Evolutionary conservation across 2,888 invertebrate genomes (phyloP).

Genomic region (Cosmia trapezina): DNA sequence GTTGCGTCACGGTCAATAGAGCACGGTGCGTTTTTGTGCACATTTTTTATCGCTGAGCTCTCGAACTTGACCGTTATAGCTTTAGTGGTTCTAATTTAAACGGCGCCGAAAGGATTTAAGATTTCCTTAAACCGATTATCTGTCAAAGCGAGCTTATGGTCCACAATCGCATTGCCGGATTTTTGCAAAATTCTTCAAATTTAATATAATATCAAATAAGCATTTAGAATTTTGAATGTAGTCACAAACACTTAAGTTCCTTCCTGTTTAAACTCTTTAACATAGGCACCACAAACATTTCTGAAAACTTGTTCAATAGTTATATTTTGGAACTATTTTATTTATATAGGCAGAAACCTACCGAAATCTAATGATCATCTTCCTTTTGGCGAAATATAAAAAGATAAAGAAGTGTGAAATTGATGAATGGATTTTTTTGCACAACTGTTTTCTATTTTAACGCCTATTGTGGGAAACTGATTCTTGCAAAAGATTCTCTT

Average conservation of each 20-base stretch:
- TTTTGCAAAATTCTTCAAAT: constrained; percentile 41
- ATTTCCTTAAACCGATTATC: constrained; percentile 73
- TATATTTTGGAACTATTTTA: not conserved
- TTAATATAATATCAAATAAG: not conserved
- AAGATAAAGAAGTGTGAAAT: constrained; percentile 75
- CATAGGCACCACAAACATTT: not conserved
- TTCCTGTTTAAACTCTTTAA: constrained; percentile 36
- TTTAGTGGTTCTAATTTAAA: constrained; percentile 76
- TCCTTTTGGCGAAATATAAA: constrained; percentile 56
- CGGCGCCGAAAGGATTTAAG: constrained; percentile 76
- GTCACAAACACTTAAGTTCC: constrained; percentile 21
- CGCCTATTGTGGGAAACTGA: constrained; percentile 79
- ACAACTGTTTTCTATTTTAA: constrained; percentile 72
- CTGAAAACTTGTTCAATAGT: not conserved
- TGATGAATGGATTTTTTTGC: constrained; percentile 70
- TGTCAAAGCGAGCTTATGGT: constrained; percentile 54
- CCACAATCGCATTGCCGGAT: constrained; percentile 43
- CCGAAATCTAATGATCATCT: constrained; percentile 23
- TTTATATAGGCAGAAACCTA: not conserved
- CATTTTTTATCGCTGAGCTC: constrained; percentile 71
- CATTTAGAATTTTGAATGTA: constrained; percentile 6
- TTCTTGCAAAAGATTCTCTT: constrained; percentile 74
- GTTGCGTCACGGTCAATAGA: constrained; percentile 90
- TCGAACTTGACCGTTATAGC: constrained; percentile 76
- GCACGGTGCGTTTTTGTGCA: constrained; percentile 80